A percentile compares a stretch with the other conserved stretches of the same genome.
Evolutionary conservation across 2,888 invertebrate genomes (phyloP).

Genomic region (Scaptomyza cyrtandrae): DNA sequence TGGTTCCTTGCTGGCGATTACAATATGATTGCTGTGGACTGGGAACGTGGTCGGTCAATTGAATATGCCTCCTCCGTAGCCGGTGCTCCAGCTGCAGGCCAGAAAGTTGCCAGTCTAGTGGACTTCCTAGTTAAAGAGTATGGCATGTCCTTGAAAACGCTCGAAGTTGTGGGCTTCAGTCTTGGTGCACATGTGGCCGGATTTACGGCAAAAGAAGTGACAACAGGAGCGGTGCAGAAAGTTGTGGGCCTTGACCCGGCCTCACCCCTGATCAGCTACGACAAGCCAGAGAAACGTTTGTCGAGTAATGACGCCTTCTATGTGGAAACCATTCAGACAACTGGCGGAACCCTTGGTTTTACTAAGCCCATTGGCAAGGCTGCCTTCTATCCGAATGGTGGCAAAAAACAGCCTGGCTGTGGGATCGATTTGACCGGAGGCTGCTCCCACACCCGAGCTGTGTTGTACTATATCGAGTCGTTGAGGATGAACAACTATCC

Average conservation of each 20-base stretch:
- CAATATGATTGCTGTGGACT: conserved; percentile 87
- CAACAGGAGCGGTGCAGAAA: conserved; percentile 86
- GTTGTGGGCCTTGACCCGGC: conserved; percentile 85
- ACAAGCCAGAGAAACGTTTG: conserved; percentile 69
- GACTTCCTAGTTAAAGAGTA: conserved; percentile 84
- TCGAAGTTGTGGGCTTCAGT: conserved; percentile 87
- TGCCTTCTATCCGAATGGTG: conserved; percentile 86
- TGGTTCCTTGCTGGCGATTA: conserved; percentile 86
- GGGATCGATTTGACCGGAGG: conserved; percentile 81
- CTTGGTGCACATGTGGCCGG: conserved; percentile 88
- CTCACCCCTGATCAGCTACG: conserved; percentile 68
- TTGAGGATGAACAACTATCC: conserved; percentile 77
- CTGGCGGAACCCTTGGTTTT: conserved; percentile 79
- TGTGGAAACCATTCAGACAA: conserved; percentile 83
- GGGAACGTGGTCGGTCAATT: conserved; percentile 86
- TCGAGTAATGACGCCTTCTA: conserved; percentile 77
- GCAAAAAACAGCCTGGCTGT: conserved; percentile 86
- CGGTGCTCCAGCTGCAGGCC: conserved; percentile 67
- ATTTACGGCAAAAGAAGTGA: conserved; percentile 86
- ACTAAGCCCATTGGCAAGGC: conserved; percentile 83
- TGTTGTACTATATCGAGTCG: conserved; percentile 85
- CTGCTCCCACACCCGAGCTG: conserved; percentile 85
- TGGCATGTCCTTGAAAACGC: conserved; percentile 84
- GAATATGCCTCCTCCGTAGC: conserved; percentile 87
- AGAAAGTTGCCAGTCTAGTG: conserved; percentile 71